A percentile compares a stretch with the other conserved stretches of the same genome.
Conservation (phyloP, 2,113 vertebrate species). For the Prunella himalayana region DNA sequence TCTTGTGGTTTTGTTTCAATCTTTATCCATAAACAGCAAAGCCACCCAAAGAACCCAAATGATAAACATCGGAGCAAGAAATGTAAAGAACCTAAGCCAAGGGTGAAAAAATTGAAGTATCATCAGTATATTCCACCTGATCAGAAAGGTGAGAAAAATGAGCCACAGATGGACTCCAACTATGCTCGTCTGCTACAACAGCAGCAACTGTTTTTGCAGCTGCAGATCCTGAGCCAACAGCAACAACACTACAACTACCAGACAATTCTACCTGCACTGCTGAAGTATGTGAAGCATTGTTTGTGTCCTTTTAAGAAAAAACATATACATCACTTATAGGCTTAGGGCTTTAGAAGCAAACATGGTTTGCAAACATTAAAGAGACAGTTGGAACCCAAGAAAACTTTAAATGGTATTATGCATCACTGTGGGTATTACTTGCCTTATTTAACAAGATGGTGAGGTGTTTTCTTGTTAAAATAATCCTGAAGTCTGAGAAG, state of each 20-base stretch:
- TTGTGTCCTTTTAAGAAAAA: not conserved
- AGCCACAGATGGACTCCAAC: slow-evolving; percentile 93
- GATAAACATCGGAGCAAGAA: slow-evolving; percentile 97
- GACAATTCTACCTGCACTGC: slow-evolving; percentile 78
- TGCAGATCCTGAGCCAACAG: slow-evolving; percentile 92
- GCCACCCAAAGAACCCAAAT: slow-evolving; percentile 85
- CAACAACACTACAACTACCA: slow-evolving; percentile 91
- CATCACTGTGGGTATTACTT: not conserved
- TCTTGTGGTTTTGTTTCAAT: not conserved
- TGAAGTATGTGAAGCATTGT: slow-evolving; percentile 80
- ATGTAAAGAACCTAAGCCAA: slow-evolving; percentile 87
- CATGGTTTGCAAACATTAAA: not conserved
- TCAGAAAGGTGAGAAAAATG: slow-evolving; percentile 90
- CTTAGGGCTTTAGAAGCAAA: not conserved
- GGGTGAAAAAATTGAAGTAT: slow-evolving; percentile 96
- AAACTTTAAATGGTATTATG: not conserved
- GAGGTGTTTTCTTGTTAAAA: not conserved
- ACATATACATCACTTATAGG: not conserved
- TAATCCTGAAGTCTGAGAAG: not conserved
- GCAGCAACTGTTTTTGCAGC: slow-evolving; percentile 94
- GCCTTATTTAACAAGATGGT: not conserved
- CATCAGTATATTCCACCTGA: slow-evolving; percentile 98
- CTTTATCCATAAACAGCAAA: slow-evolving; percentile 79
- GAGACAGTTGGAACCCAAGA: not conserved
- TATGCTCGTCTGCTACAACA: slow-evolving; percentile 96